Evolutionary conservation across 2,113 vertebrate genomes (phyloP), one percentile per base, ranked within the genome.

Genomic region (Trematomus loennbergii): DNA sequence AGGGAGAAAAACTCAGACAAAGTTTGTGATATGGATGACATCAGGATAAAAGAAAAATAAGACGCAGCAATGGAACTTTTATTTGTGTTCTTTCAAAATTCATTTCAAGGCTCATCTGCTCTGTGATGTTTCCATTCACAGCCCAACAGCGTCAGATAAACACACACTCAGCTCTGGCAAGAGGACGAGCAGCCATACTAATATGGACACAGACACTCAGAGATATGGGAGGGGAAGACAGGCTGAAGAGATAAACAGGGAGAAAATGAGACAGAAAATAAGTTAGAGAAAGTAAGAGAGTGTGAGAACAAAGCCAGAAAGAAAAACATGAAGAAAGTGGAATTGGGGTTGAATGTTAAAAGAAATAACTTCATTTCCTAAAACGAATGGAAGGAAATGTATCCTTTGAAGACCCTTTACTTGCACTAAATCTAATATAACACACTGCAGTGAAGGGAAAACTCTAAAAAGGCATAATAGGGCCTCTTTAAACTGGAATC

Each of bases 51-150:
- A 33, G 66, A 62, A 78, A 84, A 72, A 65, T 50, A 63, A 54
- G 40, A 49, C 10, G 8, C 46, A 40, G 53, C n/a, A 29, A 29
- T 68, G 40, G n/a, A 58, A 62, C 72, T 71, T 84, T 75, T 20
- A 63, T 89, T 83, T 66, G 78, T 88, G 78, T 84, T 88, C 79
- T 79, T 60, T 65, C 55, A 85, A 92, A 90, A 91, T 82, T 58
- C 90, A 93, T 94, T 93, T 94, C 91, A 93, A 89, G 94, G 86
- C 92, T 92, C 89, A 92, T 93, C 87, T 90, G 68, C 81, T 72
- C 48, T 70, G 87, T 70, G 87, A 81, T 83, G 86, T 75, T 54
- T 33, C 57, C 17, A 66, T 88, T 91, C 86, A 85, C 79, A 1
- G 81, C 81, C 73, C 13, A 79, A 84, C 86, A 66, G 61, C 78